Evolutionary conservation across 2,113 vertebrate species (phyloP).

Genomic region (Syngnathus floridae): DNA sequence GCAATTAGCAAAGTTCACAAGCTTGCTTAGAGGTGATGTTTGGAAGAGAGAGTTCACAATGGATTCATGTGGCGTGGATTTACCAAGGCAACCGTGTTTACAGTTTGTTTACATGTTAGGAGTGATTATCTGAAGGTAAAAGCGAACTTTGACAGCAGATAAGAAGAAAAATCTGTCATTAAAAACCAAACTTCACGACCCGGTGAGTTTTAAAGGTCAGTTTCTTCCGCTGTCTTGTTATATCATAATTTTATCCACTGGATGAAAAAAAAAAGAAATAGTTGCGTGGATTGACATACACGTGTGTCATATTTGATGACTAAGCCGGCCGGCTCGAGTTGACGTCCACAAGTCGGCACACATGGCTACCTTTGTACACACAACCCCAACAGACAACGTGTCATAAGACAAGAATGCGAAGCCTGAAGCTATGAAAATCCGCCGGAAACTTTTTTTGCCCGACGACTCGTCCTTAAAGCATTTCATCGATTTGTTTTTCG

Average conservation of each 20-base stretch:
- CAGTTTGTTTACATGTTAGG: constrained; percentile 8
- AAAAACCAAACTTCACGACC: constrained; percentile 18
- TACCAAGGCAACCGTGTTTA: neutral
- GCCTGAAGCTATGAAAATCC: constrained; percentile 25
- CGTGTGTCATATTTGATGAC: constrained; percentile 8
- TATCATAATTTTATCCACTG: neutral
- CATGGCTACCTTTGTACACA: constrained; percentile 11
- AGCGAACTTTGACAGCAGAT: constrained; percentile 50
- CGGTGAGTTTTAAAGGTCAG: neutral
- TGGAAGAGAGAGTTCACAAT: constrained; percentile 5
- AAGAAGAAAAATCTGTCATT: constrained; percentile 10
- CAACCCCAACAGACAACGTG: constrained; percentile 18
- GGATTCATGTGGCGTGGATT: neutral
- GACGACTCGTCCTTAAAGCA: constrained; percentile 5
- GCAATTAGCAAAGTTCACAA: constrained; percentile 51
- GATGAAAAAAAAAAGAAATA: constrained; percentile 24
- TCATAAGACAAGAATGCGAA: constrained; percentile 30
- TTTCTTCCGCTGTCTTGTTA: neutral
- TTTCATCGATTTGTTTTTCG: neutral
- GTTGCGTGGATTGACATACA: constrained; percentile 18
- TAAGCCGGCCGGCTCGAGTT: constrained; percentile 28
- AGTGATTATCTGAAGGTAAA: constrained; percentile 12
- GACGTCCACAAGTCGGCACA: constrained; percentile 7
- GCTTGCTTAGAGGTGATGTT: constrained; percentile 9
- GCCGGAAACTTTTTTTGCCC: neutral